Evolutionary conservation across 2,888 invertebrate genomes (phyloP), one percentile per base, ranked within the genome.

Genomic region (Volucella inflata): DNA sequence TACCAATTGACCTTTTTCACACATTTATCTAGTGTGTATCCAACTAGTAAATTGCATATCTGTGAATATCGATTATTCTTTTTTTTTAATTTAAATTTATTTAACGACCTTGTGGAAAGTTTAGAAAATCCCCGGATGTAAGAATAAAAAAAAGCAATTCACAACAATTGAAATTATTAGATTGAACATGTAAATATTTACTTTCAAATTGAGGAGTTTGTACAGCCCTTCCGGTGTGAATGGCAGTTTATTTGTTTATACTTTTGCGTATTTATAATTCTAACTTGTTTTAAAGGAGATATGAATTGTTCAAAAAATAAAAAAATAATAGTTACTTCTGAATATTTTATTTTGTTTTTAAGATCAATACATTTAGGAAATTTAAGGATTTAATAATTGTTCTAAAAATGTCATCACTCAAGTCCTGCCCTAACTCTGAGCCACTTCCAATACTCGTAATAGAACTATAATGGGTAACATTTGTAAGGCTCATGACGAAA

Each of bases 181-280:
- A 62, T 62, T 46, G 16, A 2, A 50, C n/a, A 12, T 36, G 64
- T 38, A 64, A 64, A 64, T 64, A 50, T 64, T 64, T 64, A 44
- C 42, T 42, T 60, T 44, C 10, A 17, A 9, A 48, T 46, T 62
- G n/a, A 46, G 11, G 16, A 14, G 30, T 62, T 30, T 64, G 11
- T 38, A 38, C 64, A 64, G 48, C 30, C n/a, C 46, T 48, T 62
- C 50, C 64, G 36, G 10, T 21, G 6, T 60, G 60, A 21, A 64
- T 64, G 17, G 36, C 11, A 36, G 48, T 40, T 57, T 16, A 6
- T 10, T 57, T 57, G 21, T 8, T 3, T n/a, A 53, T 53, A 6
- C 30, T 30, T 30, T 30, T 30, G 30, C 30, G 30, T 30, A 30
- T 30, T 30, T 30, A 30, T 30, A 30, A 6, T 30, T 30, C 30